Conservation (phyloP, 2,113 vertebrate genomes). For the Labrus mixtus region DNA sequence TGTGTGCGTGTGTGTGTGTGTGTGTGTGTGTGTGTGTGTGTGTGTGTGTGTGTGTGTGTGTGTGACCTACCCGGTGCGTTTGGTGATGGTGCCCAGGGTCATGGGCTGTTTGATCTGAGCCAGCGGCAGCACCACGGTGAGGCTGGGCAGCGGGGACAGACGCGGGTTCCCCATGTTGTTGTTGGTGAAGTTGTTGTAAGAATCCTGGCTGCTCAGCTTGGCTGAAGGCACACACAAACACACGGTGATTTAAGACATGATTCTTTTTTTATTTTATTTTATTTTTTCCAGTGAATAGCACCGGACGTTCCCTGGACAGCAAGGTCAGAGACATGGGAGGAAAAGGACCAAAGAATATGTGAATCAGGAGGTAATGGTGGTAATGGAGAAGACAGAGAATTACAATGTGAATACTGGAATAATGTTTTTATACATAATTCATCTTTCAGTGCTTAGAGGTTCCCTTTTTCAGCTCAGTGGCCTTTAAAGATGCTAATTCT, state of each 20-base stretch:
- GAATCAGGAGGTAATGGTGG: slow-evolving; percentile 7
- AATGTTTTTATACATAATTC: slow-evolving; percentile 38
- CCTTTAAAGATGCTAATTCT: slow-evolving; percentile 47
- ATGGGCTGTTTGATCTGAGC: slow-evolving; percentile 98
- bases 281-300: not conserved
- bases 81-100: slow-evolving; percentile 97
- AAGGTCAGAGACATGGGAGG: slow-evolving; percentile 15
- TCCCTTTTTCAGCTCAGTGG: slow-evolving; percentile 25
- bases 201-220: slow-evolving; percentile 93
- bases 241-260: not conserved
- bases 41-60: slow-evolving; percentile 11
- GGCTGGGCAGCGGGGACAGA: slow-evolving; percentile 91
- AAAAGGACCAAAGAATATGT: not conserved
- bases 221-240: slow-evolving; percentile 62
- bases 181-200: slow-evolving; percentile 96
- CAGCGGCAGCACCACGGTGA: slow-evolving; percentile 92
- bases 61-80: slow-evolving; percentile 92
- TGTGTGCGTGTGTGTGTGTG: slow-evolving; percentile 2
- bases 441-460: not conserved
- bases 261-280: no score
- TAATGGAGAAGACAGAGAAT: not conserved
- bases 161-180: slow-evolving; percentile 96
- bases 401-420: not conserved
- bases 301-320: not conserved
- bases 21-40: not conserved